Evolutionary conservation across 2,113 vertebrate genomes (phyloP).

Genomic region (Halichoerus grypus): DNA sequence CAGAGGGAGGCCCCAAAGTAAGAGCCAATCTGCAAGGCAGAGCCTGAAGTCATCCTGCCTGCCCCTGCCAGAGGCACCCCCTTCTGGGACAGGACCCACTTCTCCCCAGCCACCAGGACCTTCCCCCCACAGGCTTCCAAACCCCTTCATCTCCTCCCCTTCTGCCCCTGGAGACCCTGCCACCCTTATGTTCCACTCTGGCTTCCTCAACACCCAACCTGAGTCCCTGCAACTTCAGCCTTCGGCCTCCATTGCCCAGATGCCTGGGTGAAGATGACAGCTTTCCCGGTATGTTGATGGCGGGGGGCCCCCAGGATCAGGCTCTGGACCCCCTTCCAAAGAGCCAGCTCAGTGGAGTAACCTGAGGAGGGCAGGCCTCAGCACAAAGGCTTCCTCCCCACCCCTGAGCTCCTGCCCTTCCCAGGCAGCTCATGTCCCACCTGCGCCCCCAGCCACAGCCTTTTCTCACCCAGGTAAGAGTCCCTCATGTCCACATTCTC

Average conservation of each 20-base stretch:
- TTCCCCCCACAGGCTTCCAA: too few relatives aligned
- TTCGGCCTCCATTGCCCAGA: constrained; percentile 29
- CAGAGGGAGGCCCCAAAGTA: constrained; percentile 85
- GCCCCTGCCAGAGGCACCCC: not conserved
- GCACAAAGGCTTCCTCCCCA: not conserved
- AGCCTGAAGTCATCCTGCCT: not conserved
- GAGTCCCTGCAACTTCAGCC: constrained; percentile 70
- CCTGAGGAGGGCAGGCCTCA: constrained; percentile 36
- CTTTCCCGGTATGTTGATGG: constrained; percentile 75
- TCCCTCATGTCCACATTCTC: constrained; percentile 65
- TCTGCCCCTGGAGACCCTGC: not conserved
- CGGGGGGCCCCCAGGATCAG: constrained; percentile 83
- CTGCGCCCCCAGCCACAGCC: not conserved
- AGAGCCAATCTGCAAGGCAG: constrained; percentile 81
- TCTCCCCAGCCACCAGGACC: not conserved
- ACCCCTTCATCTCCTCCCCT: not conserved
- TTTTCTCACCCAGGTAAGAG: constrained; percentile 81
- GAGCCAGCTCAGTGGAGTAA: constrained; percentile 73
- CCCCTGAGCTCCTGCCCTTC: fast-evolving
- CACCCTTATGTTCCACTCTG: fast-evolving
- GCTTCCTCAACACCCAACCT: constrained; percentile 63
- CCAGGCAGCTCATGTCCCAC: not conserved
- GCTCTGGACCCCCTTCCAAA: constrained; percentile 55
- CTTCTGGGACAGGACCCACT: not conserved
- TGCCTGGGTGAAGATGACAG: constrained; percentile 64